A percentile compares a stretch with the other conserved stretches of the same genome.
These are phyloP conservation scores for Pristionchus mayeri DNA, from an alignment of 2,888 invertebrate genomes.

Conservation along the genomic window DNA sequence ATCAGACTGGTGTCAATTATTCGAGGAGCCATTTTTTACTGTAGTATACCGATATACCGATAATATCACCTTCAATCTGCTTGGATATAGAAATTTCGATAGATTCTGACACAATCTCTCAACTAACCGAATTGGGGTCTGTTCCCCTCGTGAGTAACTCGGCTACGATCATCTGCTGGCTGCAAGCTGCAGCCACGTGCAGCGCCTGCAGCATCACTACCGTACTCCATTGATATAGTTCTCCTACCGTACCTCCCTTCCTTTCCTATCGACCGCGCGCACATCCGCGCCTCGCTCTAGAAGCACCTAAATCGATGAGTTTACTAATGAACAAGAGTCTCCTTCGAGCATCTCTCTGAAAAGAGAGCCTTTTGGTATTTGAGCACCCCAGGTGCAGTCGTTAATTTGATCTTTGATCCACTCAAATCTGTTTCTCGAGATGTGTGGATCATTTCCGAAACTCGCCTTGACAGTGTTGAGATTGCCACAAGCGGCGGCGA, in stretches of 20 bases:
- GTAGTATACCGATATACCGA: too few species aligned
- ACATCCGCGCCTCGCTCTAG: slow-evolving; percentile 77
- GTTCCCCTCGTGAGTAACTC: slow-evolving; percentile 56
- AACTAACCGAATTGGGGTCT: slow-evolving; percentile 59
- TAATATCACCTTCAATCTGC: too few species aligned
- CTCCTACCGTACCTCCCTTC: slow-evolving; percentile 67
- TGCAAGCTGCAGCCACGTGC: slow-evolving; percentile 30
- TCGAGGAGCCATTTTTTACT: too few species aligned
- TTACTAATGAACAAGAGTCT: not conserved
- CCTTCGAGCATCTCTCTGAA: too few species aligned
- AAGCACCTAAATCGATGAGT: slow-evolving; percentile 36
- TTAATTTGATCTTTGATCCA: too few species aligned
- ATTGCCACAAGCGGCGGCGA: slow-evolving; percentile 80
- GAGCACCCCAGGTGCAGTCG: too few species aligned
- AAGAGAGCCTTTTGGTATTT: too few species aligned
- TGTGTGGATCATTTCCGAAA: not conserved
- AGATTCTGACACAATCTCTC: not conserved
- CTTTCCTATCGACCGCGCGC: slow-evolving; percentile 77
- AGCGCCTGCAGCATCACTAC: slow-evolving; percentile 25
- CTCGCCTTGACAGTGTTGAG: slow-evolving; percentile 75
- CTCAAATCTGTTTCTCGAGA: not conserved
- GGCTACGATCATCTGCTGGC: slow-evolving; percentile 59
- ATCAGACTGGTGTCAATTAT: too few species aligned
- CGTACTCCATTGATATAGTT: not conserved
- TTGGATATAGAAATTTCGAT: too few species aligned